Evolutionary conservation across 2,113 vertebrate species (phyloP).

Genomic region (Saccopteryx bilineata): DNA sequence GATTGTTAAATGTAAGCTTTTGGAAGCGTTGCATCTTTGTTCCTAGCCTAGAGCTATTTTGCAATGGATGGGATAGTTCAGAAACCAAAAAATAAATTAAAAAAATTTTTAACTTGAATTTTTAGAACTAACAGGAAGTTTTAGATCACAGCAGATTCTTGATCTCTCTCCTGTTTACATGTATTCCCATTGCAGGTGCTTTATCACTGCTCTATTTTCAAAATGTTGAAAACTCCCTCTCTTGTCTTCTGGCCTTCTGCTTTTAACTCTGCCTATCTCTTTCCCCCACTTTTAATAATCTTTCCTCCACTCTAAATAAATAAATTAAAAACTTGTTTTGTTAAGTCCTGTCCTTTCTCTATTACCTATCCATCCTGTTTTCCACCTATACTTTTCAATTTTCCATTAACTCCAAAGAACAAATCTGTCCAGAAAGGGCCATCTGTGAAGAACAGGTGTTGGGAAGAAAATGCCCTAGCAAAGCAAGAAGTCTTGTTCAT

Average conservation of each 20-base stretch:
- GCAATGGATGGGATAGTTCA: neutral
- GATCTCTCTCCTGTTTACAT: neutral
- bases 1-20: neutral
- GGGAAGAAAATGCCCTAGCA: neutral
- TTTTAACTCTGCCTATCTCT: neutral
- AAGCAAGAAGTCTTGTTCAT: neutral
- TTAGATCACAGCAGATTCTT: neutral
- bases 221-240: neutral
- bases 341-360: neutral
- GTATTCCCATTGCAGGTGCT: neutral
- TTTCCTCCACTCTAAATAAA: neutral
- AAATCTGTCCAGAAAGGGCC: neutral
- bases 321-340: neutral
- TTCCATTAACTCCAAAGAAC: neutral
- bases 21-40: neutral
- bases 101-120: constrained; percentile 9
- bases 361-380: neutral
- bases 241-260: neutral
- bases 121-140: neutral
- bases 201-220: neutral
- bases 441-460: neutral
- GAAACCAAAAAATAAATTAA: neutral
- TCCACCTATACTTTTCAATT: neutral
- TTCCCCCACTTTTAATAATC: neutral
- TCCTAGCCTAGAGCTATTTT: neutral